Evolutionary conservation across 2,797 vertebrate species (phyloP).

Genomic region (Monodelphis domestica): DNA sequence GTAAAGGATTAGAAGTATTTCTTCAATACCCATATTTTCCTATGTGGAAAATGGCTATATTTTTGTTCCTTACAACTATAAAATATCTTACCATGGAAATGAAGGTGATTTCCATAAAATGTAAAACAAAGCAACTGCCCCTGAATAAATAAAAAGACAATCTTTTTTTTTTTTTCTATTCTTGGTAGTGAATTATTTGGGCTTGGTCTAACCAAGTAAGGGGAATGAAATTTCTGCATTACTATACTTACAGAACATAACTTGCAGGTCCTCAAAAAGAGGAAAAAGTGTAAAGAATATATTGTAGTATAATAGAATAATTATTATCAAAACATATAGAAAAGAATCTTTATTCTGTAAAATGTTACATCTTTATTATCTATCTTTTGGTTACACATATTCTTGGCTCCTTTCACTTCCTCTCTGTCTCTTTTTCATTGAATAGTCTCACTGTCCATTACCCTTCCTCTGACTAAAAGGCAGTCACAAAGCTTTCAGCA

Average conservation of each 20-base stretch:
- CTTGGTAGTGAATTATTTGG: slow-evolving; percentile 73
- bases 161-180: slow-evolving; percentile 75
- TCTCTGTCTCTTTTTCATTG: slow-evolving; percentile 22
- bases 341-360: slow-evolving; percentile 45
- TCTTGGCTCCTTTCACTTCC: slow-evolving; percentile 2
- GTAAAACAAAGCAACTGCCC: slow-evolving; percentile 61
- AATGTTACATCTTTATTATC: slow-evolving; percentile 52
- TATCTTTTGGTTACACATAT: slow-evolving; percentile 25
- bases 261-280: slow-evolving; percentile 64
- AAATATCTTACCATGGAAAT: slow-evolving; percentile 60
- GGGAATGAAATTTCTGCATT: slow-evolving; percentile 68
- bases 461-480: not conserved
- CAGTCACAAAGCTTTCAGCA: slow-evolving; percentile 35
- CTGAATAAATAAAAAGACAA: slow-evolving; percentile 69
- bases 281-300: slow-evolving; percentile 63
- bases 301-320: slow-evolving; percentile 66
- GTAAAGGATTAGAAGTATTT: slow-evolving; percentile 23
- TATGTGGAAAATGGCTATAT: slow-evolving; percentile 46
- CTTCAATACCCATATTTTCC: slow-evolving; percentile 56
- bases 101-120: slow-evolving; percentile 75
- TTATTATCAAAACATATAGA: slow-evolving; percentile 69
- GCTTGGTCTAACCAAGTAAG: slow-evolving; percentile 46
- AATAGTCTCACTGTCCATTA: slow-evolving; percentile 28
- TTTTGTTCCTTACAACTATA: slow-evolving; percentile 52
- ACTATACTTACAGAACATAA: slow-evolving; percentile 70